A percentile compares a stretch with the other conserved stretches of the same genome.
Evolutionary conservation across 2,797 vertebrate genomes (phyloP).

Genomic region (Rhabdophis nuchalis): DNA sequence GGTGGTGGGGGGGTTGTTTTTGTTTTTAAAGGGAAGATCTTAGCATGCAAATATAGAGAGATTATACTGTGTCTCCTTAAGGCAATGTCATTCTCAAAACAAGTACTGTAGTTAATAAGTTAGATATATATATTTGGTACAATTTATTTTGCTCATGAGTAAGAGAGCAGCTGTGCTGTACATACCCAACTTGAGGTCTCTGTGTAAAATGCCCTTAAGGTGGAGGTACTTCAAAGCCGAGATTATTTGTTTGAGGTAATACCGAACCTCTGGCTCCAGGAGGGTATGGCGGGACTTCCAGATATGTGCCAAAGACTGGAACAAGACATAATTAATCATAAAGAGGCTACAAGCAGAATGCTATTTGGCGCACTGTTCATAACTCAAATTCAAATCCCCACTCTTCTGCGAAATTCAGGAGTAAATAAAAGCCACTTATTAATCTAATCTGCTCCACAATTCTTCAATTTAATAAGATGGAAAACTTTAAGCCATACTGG

Average conservation of each 20-base stretch:
- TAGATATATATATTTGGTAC: neutral
- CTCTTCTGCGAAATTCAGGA: neutral
- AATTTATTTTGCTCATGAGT: neutral
- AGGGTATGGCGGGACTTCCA: slow-evolving; percentile 96
- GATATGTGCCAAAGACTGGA: slow-evolving; percentile 96
- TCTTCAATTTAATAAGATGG: neutral
- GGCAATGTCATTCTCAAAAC: neutral
- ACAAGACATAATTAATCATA: slow-evolving; percentile 13
- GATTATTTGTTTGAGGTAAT: slow-evolving; percentile 96
- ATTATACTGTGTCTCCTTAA: neutral
- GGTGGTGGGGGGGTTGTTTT: too few relatives aligned
- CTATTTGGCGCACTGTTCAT: neutral
- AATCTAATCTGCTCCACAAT: neutral
- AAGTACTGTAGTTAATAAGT: neutral
- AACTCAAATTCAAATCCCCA: neutral
- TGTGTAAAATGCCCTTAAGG: slow-evolving; percentile 88
- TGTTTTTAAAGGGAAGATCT: neutral
- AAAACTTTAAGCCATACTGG: neutral
- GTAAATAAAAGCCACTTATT: neutral
- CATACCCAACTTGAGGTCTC: slow-evolving; percentile 96
- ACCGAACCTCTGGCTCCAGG: slow-evolving; percentile 94
- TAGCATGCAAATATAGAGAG: neutral
- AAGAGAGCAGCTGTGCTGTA: neutral
- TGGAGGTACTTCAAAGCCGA: slow-evolving; percentile 96
- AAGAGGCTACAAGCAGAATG: neutral